Base-by-base conservation (phyloP, 2,797 vertebrate genomes). In the Babyrousa celebensis region DNA sequence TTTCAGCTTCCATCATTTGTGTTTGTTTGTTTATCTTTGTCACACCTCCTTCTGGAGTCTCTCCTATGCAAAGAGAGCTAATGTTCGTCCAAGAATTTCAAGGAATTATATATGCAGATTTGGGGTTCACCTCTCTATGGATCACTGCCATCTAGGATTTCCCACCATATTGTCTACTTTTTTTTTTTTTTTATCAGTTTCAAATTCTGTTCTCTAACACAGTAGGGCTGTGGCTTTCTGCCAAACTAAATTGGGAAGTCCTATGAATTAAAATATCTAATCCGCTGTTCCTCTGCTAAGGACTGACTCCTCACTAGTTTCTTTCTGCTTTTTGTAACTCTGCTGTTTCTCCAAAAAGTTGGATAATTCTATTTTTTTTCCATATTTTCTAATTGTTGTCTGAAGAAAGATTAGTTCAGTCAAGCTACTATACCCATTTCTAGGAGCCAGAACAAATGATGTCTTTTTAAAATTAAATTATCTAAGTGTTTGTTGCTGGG, bases 401-500 rank as follows among this genome's bases (percentile, higher is more conserved):
- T 72, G 23, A 96, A 48, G 52, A 75, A 93, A 62, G 12, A 6
- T 70, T 95, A 85, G 36, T 63, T 68, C 58, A 84, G 70, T 18
- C 52, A 89, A 75, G 65, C n/a, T 84, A 25, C 48, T 63, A 68
- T 80, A 58, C 25, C 88, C n/a, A 0, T 29, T 90, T 29, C 71
- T 52, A 75, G 23, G 88, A 91, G 9, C 67, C 62, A 90, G 29
- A 91, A 75, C 25, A 79, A 94, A 70, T 36, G 17, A 54, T 63
- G 48, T n/a, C 11, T 29, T 95, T 77, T 67, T 60, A 11, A 87
- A 92, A 95, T 80, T 75, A 80, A 40, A 48, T 67, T 91, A 82
- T 94, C 52, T 77, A 58, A 83, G 25, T 11, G 4, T 79, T 93
- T 93, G n/a, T 89, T 87, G 60, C 29, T 80, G 6, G n/a, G 18